Evolutionary conservation across 2,113 vertebrate species (phyloP).

Genomic region (Ptyas mucosa): DNA sequence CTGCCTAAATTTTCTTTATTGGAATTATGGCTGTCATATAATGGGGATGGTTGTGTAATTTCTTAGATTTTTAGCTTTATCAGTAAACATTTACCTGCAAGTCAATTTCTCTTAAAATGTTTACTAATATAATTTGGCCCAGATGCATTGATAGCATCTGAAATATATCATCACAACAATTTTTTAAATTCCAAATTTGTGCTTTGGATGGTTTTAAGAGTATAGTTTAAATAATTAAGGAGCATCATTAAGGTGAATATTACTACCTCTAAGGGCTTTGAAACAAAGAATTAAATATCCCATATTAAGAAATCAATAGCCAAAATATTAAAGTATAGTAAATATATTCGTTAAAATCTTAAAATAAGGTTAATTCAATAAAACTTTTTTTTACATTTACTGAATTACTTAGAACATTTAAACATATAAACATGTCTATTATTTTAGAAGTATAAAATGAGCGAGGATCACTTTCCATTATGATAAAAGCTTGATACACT

Average conservation of each 20-base stretch:
- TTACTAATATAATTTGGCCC: neutral
- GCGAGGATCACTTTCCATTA: neutral
- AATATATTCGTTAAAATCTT: neutral
- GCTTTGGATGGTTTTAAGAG: neutral
- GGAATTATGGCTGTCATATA: neutral
- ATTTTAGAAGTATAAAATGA: neutral
- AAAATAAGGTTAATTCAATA: neutral
- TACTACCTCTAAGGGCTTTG: neutral
- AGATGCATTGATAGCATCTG: neutral
- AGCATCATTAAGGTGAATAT: neutral
- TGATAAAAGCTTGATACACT: neutral
- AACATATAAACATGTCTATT: neutral
- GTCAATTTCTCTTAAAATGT: neutral
- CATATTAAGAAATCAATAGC: neutral
- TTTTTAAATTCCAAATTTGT: neutral
- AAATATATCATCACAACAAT: neutral
- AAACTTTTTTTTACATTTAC: neutral
- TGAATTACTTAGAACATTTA: neutral
- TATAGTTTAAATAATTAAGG: neutral
- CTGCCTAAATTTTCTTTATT: neutral
- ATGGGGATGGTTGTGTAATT: neutral
- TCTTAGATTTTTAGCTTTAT: neutral
- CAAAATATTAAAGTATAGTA: neutral
- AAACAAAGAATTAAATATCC: neutral
- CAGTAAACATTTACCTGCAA: neutral